Base-by-base conservation (phyloP, 2,888 invertebrate genomes). In the Oxycera nigricornis region DNA sequence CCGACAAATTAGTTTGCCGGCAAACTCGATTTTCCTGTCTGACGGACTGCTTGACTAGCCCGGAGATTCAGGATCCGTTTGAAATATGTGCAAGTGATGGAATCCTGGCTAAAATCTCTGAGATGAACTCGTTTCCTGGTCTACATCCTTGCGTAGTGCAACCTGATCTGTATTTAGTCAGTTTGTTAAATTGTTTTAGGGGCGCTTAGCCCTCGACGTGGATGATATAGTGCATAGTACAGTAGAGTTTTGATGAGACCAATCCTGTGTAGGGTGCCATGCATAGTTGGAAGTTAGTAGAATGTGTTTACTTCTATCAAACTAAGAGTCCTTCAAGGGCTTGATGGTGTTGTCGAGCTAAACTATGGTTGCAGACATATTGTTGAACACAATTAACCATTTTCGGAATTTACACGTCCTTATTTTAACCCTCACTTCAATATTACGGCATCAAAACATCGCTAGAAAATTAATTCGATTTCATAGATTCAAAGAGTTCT, bases 171-270 rank as follows among this genome's bases (percentile, higher is more conserved):
- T 61, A 20, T 20, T 61, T 28, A 61, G 61, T 41, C 41, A 65
- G 65, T 65, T 65, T 17, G 65, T 65, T 65, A 65, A 65, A 65
- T 65, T 65, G 30, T 65, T 65, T 65, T 65, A 39, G 9, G 65
- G 22, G 30, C 24, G 65, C 39, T 9, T 65, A 7, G 59, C 30
- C 59, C 28, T 17, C 35, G 35, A 35, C n/a, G 31, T 6, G 55
- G 9, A 3, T 14, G 17, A 7, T 22, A 55, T n/a, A 24, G 17
- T 1, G 55, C 22, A 65, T 24, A 24, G 24, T 65, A 41, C 22
- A 24, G 24, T 41, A 26, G 65, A 39, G 24, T 65, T 65, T 65
- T 41, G 41, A 41, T 39, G 65, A 65, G 39, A 30, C 41, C 26
- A 65, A 39, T 65, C 65, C n/a, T 65, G 39, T 24, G 41, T 65